Evolutionary conservation across 2,113 vertebrate species (phyloP).

Genomic region (Entosphenus tridentatus): DNA sequence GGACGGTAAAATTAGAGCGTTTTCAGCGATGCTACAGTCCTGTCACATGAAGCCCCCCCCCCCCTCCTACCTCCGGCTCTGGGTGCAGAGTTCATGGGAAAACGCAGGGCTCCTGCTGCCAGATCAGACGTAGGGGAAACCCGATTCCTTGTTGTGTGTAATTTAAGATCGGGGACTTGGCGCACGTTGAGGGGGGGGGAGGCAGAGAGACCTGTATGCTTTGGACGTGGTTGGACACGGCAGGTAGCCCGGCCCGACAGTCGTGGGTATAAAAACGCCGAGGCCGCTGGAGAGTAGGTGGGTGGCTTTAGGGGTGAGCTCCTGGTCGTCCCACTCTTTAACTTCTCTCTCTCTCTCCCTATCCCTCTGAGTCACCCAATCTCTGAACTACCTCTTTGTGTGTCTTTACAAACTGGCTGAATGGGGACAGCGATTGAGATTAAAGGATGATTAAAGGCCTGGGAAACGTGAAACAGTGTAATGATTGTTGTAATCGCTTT

Average conservation of each 20-base stretch:
- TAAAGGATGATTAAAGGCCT: not conserved
- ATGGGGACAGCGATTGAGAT: not conserved
- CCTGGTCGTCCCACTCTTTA: too few species aligned
- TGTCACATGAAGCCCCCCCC: not conserved
- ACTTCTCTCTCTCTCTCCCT: too few species aligned
- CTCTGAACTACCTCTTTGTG: not conserved
- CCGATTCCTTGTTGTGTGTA: not conserved
- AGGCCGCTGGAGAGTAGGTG: too few species aligned
- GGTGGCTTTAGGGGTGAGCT: too few species aligned
- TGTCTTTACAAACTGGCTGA: not conserved
- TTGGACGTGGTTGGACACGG: too few species aligned
- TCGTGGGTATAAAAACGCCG: too few species aligned
- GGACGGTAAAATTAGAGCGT: too few species aligned
- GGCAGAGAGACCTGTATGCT: too few species aligned
- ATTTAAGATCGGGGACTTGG: not conserved
- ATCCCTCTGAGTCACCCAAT: not conserved
- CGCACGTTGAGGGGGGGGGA: too few species aligned
- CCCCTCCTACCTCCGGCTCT: not conserved
- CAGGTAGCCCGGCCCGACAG: too few species aligned
- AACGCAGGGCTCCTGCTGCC: constrained; percentile 2
- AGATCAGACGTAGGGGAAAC: not conserved
- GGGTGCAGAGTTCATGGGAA: constrained; percentile 4
- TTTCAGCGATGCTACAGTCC: too few species aligned
- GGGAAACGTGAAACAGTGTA: not conserved
- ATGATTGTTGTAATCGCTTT: constrained; percentile 6